These are phyloP conservation scores for human (Homo sapiens) DNA, from an alignment of 2,113 vertebrate species.

Conservation along the genomic window GRCh38 chr7:132908001-132908500, in stretches of 20 bases:
- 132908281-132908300: background rate
- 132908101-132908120: background rate
- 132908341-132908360: background rate
- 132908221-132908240: background rate
- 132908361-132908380: background rate
- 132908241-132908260: background rate
- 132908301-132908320: background rate
- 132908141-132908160: background rate
- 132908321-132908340: background rate
- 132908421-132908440: constrained; percentile 17
- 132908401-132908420: background rate
- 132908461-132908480: background rate
- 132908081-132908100: constrained; percentile 8
- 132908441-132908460: background rate
- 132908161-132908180: background rate
- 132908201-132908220: background rate
- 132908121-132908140: background rate
- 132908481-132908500: background rate
- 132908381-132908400: background rate
- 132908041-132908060: background rate
- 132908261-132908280: background rate
- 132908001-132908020: background rate
- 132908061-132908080: background rate
- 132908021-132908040: background rate
- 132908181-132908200: background rate